A percentile compares a stretch with the other conserved stretches of the same genome.
Evolutionary conservation across 1,140 invertebrate species (phyloP).

Genomic region (Fopius arisanus): DNA sequence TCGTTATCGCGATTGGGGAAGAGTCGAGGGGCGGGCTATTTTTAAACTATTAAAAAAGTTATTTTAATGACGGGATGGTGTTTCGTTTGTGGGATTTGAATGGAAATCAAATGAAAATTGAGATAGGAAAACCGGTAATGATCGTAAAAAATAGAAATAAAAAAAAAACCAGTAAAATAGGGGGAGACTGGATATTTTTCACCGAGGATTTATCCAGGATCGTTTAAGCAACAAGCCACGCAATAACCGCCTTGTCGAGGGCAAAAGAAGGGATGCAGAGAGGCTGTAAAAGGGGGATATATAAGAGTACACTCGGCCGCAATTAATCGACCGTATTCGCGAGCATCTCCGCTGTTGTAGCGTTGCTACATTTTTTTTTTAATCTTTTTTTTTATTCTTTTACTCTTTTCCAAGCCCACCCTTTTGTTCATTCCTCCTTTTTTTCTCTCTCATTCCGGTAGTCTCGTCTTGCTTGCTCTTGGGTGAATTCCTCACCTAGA

Average conservation of each 20-base stretch:
- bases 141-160: background rate
- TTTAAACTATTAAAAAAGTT: background rate
- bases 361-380: slow-evolving; percentile 7
- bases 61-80: too few species aligned
- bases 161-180: background rate
- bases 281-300: background rate
- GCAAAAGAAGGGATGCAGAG: background rate
- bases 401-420: background rate
- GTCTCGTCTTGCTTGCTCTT: background rate
- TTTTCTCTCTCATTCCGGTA: background rate
- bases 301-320: slow-evolving; percentile 23
- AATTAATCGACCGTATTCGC: slow-evolving; percentile 40
- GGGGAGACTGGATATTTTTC: slow-evolving; percentile 23
- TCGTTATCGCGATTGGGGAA: too few species aligned
- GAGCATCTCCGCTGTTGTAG: slow-evolving; percentile 33
- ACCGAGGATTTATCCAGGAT: slow-evolving; percentile 30
- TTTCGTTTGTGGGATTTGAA: too few species aligned
- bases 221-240: slow-evolving; percentile 35
- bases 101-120: background rate
- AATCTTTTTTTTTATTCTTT: background rate
- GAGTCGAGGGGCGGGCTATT: too few species aligned
- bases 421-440: background rate
- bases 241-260: slow-evolving; percentile 31
- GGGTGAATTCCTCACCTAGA: slow-evolving; percentile 13
- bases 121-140: background rate